Evolutionary conservation across 2,113 vertebrate species (phyloP), one percentile per base, ranked within the genome.

Genomic region (Zingel zingel): DNA sequence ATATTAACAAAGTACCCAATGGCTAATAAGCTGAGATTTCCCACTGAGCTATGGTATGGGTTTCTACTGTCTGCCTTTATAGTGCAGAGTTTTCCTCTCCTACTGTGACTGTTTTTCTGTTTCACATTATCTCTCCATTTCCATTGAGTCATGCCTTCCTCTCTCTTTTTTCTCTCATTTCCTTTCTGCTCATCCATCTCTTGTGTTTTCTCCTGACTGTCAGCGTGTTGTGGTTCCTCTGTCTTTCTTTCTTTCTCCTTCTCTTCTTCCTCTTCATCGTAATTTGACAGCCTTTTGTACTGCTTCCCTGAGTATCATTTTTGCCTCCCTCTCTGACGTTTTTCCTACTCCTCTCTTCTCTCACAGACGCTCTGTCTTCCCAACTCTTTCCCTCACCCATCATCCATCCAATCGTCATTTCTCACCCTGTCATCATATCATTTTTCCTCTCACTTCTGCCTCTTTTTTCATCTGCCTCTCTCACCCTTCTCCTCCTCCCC

Each of bases 221-320:
- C 89, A 86, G 85, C 81, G 70, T 65, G 71, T 74, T 86, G 79
- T 74, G 54, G 63, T 85, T 77, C 59, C 68, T 86, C 79, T 69
- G 8, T 54, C 51, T 61, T 54, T 84, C 69, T 81, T 48, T 62
- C 64, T 79, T 48, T 27, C 18, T 30, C 36, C n/a, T 64, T 73
- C 16, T 23, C 51, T 30, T 68, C 63, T 21, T 57, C 7, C 21
- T 71, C 30, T 68, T 72, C 51, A 13, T 62, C 21, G 69, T 48
- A 25, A 36, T 45, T 48, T 74, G 23, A 57, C 39, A 13, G 33
- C 57, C 63, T 14, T 62, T 76, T 54, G 61, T 78, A 56, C 63
- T 81, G 39, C 50, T 18, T 64, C 33, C 27, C 33, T 57, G 36
- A 33, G 12, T 66, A 5, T 63, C 51, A 57, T 73, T 63, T 58